A percentile compares a stretch with the other conserved stretches of the same genome.
phyloP scores from a whole-genome alignment of 2,888 invertebrate species.

The Epinotia brunnichana region DNA sequence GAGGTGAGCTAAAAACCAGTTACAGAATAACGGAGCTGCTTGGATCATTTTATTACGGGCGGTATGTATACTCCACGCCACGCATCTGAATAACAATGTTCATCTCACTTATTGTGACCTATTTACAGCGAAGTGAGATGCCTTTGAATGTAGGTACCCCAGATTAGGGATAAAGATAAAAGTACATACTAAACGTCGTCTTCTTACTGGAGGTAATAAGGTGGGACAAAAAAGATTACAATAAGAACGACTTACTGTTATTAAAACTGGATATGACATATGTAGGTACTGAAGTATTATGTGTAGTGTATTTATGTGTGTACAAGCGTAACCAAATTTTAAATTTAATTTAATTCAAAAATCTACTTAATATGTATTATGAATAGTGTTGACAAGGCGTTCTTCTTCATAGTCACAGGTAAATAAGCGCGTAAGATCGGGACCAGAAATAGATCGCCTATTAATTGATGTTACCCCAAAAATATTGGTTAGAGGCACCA shows the following conservation, averaged over 20 bases:
- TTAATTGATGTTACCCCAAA: not conserved
- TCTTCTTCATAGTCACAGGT: not conserved
- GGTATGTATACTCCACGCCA: constrained; percentile 62
- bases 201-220: not conserved
- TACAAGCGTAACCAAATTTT: too few species aligned
- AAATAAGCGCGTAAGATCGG: too few species aligned
- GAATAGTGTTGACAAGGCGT: too few species aligned
- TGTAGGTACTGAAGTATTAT: too few species aligned
- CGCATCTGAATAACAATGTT: constrained; percentile 61
- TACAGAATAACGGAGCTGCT: constrained; percentile 47
- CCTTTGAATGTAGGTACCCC: constrained; percentile 1
- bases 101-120: constrained; percentile 30
- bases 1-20: too few species aligned
- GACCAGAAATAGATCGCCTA: too few species aligned
- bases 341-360: not conserved
- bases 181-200: not conserved
- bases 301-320: too few species aligned
- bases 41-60: constrained; percentile 69
- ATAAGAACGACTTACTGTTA: not conserved
- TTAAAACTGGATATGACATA: not conserved
- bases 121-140: constrained; percentile 16
- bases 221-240: not conserved
- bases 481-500: not conserved
- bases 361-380: not conserved
- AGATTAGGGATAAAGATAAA: constrained; percentile 10